A percentile compares a stretch with the other conserved stretches of the same genome.
These are phyloP conservation scores for Podiceps cristatus DNA, from an alignment of 2,113 vertebrate species.

Conservation along the genomic window DNA sequence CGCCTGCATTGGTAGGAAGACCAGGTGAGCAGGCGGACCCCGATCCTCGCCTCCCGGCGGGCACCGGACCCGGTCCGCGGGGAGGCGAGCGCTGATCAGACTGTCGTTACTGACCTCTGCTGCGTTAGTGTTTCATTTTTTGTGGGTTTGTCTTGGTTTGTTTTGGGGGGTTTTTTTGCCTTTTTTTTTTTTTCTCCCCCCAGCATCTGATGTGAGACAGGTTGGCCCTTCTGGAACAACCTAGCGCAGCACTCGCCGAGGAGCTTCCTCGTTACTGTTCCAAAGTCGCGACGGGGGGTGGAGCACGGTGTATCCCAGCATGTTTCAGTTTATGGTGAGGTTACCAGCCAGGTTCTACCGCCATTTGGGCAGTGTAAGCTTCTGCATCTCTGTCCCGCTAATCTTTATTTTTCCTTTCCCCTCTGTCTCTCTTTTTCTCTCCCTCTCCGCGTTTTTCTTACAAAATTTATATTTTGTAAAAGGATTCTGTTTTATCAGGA, in stretches of 20 bases:
- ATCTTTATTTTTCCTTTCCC: slow-evolving; percentile 28
- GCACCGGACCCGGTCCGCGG: background rate
- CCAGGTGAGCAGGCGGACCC: background rate
- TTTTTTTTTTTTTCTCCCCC: background rate
- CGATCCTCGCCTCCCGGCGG: background rate
- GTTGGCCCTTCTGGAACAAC: background rate
- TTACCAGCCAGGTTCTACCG: slow-evolving; percentile 54
- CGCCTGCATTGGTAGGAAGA: background rate
- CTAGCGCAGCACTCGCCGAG: slow-evolving; percentile 13
- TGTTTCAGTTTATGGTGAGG: slow-evolving; percentile 43
- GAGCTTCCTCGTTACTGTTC: slow-evolving; percentile 24
- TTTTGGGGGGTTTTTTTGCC: too few relatives aligned
- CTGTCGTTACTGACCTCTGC: background rate
- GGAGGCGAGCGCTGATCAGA: background rate
- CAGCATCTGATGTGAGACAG: slow-evolving; percentile 6
- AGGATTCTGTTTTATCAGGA: slow-evolving; percentile 78
- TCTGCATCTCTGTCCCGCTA: slow-evolving; percentile 61
- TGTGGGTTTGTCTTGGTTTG: background rate
- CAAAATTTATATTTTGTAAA: slow-evolving; percentile 80
- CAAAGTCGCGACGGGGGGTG: background rate
- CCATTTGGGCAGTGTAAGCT: slow-evolving; percentile 77
- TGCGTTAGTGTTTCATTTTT: background rate
- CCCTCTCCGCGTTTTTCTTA: slow-evolving; percentile 68
- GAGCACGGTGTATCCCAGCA: slow-evolving; percentile 52
- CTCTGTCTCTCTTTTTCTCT: slow-evolving; percentile 42